phyloP scores from a whole-genome alignment of 2,888 invertebrate species.

The Hecatera dysodea region DNA sequence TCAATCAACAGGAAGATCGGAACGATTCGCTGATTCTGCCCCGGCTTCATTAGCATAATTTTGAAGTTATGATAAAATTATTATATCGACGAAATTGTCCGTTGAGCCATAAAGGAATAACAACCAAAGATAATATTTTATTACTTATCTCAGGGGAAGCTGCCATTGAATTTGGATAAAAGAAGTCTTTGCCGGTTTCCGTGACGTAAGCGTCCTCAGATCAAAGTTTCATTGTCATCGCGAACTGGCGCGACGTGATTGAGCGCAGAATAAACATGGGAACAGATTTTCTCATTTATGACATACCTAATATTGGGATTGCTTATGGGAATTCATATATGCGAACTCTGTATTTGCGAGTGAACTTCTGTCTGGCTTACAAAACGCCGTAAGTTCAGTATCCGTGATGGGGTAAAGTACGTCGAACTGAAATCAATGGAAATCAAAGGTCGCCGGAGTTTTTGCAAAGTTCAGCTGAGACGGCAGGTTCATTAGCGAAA shows the following conservation, averaged over 20 bases:
- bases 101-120: slow-evolving; percentile 56
- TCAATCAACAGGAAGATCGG: slow-evolving; percentile 43
- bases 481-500: slow-evolving; percentile 80
- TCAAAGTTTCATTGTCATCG: slow-evolving; percentile 58
- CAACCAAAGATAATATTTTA: slow-evolving; percentile 61
- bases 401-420: slow-evolving; percentile 49
- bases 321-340: slow-evolving; percentile 26
- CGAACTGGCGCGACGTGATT: slow-evolving; percentile 43
- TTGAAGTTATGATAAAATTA: slow-evolving; percentile 63
- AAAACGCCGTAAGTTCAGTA: slow-evolving; percentile 28
- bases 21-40: slow-evolving; percentile 54
- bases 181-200: slow-evolving; percentile 39
- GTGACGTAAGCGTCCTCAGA: slow-evolving; percentile 54
- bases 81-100: slow-evolving; percentile 57
- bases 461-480: slow-evolving; percentile 75
- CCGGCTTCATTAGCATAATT: slow-evolving; percentile 63
- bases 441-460: slow-evolving; percentile 74
- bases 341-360: slow-evolving; percentile 17
- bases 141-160: slow-evolving; percentile 49
- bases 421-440: slow-evolving; percentile 73
- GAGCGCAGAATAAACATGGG: slow-evolving; percentile 48
- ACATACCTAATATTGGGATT: slow-evolving; percentile 42
- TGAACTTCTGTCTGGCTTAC: background rate
- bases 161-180: slow-evolving; percentile 53
- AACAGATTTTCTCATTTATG: slow-evolving; percentile 42